Base-by-base conservation (phyloP, 2,888 invertebrate genomes). In the Zeuzera pyrina region DNA sequence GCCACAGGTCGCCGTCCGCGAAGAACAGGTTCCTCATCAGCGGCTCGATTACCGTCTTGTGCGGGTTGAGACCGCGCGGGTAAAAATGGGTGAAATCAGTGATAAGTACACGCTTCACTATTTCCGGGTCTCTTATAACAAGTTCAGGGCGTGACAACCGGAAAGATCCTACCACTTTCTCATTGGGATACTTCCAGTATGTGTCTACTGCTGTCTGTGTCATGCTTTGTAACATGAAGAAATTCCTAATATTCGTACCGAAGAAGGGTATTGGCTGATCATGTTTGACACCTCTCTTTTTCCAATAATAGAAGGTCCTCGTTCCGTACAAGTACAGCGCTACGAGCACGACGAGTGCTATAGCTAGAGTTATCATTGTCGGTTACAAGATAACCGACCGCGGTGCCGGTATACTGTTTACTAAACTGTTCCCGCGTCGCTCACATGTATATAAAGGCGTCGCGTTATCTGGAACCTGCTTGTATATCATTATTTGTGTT, bases 1-100 rank as follows among this genome's bases (percentile, higher is more conserved):
- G 57, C 76, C 76, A 74, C 25, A 64, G 30, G 38, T 72, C 71
- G 0, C 72, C 71, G 32, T 69, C 72, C 10, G 65, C 66, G 29
- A 68, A 62, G 32, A 73, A 72, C 27, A 73, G 30, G 37, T 70
- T 73, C 1, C 55, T 54, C 36, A 68, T 30, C 38, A 73, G 39
- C 2, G 69, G 68, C 29, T 73, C 69, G 3, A 69, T 51, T 2
- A 53, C 55, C 0, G 45, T 52, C 28, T 56, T 50, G 25, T 56
- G 42, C 1, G 51, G 42, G 30, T 54, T 58, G 2, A 68, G 11
- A 0, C 69, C 66, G 3, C 72, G 54, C 1, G 54, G 48, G 30
- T 62, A 54, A 25, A 70, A 71, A 31, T 52, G 34, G 2, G 41
- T 26, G 26, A 70, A 71, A 35, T 70, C 70, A 0, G 54, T 57